Conservation (phyloP, 2,113 vertebrate species). For the Cranoglanis bouderius region DNA sequence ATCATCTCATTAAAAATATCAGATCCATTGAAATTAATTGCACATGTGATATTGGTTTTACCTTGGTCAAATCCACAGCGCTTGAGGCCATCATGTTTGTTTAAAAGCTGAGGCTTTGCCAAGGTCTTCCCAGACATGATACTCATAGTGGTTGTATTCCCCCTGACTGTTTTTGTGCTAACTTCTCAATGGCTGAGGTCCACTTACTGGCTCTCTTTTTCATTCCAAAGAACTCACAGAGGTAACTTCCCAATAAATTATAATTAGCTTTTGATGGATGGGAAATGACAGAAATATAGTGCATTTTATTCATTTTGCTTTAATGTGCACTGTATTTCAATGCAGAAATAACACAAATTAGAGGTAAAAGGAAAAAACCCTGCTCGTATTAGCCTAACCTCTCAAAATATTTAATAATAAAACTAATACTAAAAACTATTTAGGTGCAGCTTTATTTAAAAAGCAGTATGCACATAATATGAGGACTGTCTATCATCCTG, state of each 20-base stretch:
- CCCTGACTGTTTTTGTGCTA: conserved; percentile 41
- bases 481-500: conserved; percentile 38
- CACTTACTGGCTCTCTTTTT: conserved; percentile 18
- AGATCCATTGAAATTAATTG: conserved; percentile 73
- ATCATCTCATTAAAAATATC: conserved; percentile 61
- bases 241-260: conserved; percentile 46
- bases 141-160: conserved; percentile 48
- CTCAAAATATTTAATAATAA: too few species aligned
- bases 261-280: conserved; percentile 22
- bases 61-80: conserved; percentile 71
- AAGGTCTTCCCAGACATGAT: conserved; percentile 60
- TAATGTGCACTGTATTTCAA: not conserved
- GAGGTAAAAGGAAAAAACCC: not conserved
- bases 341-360: not conserved
- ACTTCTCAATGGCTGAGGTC: conserved; percentile 29
- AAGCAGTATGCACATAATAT: conserved; percentile 14
- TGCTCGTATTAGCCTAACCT: not conserved
- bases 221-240: conserved; percentile 27
- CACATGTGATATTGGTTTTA: conserved; percentile 76
- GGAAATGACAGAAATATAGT: conserved; percentile 20
- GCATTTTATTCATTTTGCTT: conserved; percentile 15
- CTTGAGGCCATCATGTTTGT: conserved; percentile 74
- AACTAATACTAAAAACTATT: too few species aligned
- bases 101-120: conserved; percentile 70
- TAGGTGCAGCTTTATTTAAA: conserved; percentile 18